A percentile compares a stretch with the other conserved stretches of the same genome.
Conservation (phyloP, 2,797 vertebrate genomes). For the Eulemur rubriventer region DNA sequence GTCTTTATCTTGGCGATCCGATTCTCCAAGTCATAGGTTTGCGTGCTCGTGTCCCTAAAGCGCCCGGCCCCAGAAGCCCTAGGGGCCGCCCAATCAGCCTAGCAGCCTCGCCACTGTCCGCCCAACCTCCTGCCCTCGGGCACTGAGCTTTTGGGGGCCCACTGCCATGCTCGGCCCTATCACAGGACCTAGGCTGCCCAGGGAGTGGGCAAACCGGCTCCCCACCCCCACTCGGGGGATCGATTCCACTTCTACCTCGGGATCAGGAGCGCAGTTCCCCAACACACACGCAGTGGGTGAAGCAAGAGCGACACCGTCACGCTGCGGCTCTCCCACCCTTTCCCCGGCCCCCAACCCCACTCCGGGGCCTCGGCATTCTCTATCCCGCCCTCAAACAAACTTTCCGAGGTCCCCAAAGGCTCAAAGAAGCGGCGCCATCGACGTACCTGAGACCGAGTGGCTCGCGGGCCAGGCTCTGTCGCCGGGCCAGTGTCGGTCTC, state of each 20-base stretch:
- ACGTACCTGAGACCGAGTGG: conserved; percentile 65
- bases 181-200: background rate
- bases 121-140: background rate
- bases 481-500: background rate
- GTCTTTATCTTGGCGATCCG: conserved; percentile 59
- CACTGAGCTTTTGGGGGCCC: background rate
- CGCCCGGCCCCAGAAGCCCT: conserved; percentile 1
- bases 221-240: background rate
- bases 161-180: background rate
- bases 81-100: background rate
- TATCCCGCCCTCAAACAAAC: conserved; percentile 40
- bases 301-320: background rate
- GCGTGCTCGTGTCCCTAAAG: background rate
- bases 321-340: background rate
- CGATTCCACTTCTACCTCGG: background rate
- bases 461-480: background rate
- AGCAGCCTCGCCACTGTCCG: background rate
- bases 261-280: background rate
- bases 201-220: background rate
- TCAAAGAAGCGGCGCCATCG: conserved; percentile 44
- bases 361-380: background rate
- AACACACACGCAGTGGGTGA: background rate
- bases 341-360: background rate
- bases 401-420: conserved; percentile 28
- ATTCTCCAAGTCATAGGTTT: conserved; percentile 48